Percentiles rank a stretch among this genome's conserved stretches.
These are phyloP conservation scores for Euura saliciscinereae DNA, from an alignment of 1,140 invertebrate species.

Conservation along the genomic window DNA sequence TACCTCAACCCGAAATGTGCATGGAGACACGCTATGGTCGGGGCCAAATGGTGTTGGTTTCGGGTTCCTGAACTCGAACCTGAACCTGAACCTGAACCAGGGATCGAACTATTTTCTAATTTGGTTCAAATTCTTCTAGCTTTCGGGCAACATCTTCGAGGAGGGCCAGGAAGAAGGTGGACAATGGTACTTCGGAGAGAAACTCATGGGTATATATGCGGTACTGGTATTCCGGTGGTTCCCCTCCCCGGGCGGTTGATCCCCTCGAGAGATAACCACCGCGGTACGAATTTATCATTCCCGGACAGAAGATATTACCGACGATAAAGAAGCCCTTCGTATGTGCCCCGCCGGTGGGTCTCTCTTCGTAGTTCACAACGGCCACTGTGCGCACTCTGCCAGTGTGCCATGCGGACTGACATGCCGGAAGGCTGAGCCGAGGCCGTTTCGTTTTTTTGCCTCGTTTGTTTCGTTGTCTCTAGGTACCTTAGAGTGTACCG, in stretches of 20 bases:
- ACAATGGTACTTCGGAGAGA: too few species aligned
- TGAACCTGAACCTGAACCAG: too few species aligned
- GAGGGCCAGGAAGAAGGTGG: too few species aligned
- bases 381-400: not conserved
- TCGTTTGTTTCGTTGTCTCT: not conserved
- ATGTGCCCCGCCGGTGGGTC: conserved; percentile 1
- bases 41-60: not conserved
- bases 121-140: too few species aligned
- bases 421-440: too few species aligned
- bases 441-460: not conserved
- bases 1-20: not conserved
- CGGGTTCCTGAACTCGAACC: too few species aligned
- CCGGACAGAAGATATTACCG: conserved; percentile 15
- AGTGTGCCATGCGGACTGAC: not conserved
- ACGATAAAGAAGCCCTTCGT: conserved; percentile 11
- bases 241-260: not conserved
- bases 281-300: conserved; percentile 14
- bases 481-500: too few species aligned
- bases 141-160: too few species aligned
- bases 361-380: not conserved
- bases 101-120: too few species aligned
- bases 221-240: not conserved
- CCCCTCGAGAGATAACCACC: conserved; percentile 10
- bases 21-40: not conserved
- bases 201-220: not conserved